Percentiles rank a stretch among this genome's conserved stretches.
Conservation (phyloP, 2,113 vertebrate species). For the Ameiurus melas region DNA sequence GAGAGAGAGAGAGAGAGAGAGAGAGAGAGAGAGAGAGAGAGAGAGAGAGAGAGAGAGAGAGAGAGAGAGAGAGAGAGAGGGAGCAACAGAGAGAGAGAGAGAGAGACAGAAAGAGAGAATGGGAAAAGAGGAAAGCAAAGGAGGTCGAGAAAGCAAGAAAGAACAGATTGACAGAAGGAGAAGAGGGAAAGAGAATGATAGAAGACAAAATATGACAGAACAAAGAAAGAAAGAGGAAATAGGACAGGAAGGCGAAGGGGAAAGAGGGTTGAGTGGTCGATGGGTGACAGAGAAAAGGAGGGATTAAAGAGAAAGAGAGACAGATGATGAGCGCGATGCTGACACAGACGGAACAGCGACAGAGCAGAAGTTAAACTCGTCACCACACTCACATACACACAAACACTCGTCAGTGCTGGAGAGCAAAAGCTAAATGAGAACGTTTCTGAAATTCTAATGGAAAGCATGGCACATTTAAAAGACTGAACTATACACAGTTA, state of each 20-base stretch:
- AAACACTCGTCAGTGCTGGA: conserved; percentile 3
- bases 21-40: conserved; percentile 23
- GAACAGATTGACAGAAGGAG: neutral
- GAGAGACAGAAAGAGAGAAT: conserved; percentile 1
- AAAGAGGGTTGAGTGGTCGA: conserved; percentile 34
- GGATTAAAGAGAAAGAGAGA: conserved; percentile 44
- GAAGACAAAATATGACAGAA: conserved; percentile 24
- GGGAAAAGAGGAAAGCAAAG: conserved; percentile 13
- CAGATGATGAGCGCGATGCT: conserved; percentile 36
- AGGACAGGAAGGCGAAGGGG: conserved; percentile 13
- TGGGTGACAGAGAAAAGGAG: conserved; percentile 44
- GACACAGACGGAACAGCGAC: conserved; percentile 40
- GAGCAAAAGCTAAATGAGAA: conserved; percentile 44
- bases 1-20: conserved; percentile 38
- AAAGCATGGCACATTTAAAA: conserved; percentile 32
- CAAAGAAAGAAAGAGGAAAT: conserved; percentile 13
- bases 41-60: neutral
- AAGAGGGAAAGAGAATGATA: conserved; percentile 11
- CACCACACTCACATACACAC: conserved; percentile 24
- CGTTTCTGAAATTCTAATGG: conserved; percentile 25
- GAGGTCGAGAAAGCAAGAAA: neutral
- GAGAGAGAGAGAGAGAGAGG: neutral
- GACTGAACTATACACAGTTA: conserved; percentile 1
- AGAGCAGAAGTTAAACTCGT: conserved; percentile 47
- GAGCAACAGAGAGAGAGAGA: neutral